These are phyloP conservation scores for Paralvinella palmiformis DNA, from an alignment of 1,140 invertebrate species.

Conservation along the genomic window DNA sequence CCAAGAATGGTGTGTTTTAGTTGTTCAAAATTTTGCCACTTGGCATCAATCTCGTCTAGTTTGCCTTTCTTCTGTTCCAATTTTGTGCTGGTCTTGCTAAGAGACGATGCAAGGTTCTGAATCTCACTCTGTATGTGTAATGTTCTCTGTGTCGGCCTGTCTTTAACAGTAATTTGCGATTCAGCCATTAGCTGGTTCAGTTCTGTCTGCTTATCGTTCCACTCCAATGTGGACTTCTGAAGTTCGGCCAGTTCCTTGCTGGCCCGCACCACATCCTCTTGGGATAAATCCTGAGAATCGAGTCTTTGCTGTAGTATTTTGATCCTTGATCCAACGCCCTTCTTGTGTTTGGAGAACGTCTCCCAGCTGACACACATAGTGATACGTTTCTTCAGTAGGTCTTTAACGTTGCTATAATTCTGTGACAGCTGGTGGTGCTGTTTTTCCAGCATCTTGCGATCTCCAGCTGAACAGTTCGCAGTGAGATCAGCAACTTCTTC, in stretches of 20 bases:
- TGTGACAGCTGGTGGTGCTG: not conserved
- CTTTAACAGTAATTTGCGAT: not conserved
- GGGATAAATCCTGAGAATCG: not conserved
- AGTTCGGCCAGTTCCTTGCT: not conserved
- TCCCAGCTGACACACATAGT: conserved; percentile 1
- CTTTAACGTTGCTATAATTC: not conserved
- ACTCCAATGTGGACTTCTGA: not conserved
- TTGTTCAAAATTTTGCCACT: not conserved
- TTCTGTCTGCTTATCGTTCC: not conserved
- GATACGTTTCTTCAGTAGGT: not conserved
- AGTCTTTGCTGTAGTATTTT: conserved; percentile 4
- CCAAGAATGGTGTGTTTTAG: not conserved
- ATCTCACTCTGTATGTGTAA: not conserved
- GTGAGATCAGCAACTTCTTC: no score
- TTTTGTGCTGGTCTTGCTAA: not conserved
- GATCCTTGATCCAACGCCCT: not conserved
- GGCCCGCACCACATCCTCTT: not conserved
- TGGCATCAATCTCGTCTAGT: not conserved
- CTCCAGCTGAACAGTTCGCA: no score
- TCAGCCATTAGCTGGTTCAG: not conserved
- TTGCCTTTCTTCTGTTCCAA: conserved; percentile 1
- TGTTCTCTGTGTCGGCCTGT: not conserved
- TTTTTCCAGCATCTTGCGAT: conserved; percentile 1
- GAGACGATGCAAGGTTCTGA: not conserved
- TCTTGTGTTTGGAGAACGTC: not conserved